phyloP scores from a whole-genome alignment of 2,888 invertebrate genomes.

The Cremastinae sp. region DNA sequence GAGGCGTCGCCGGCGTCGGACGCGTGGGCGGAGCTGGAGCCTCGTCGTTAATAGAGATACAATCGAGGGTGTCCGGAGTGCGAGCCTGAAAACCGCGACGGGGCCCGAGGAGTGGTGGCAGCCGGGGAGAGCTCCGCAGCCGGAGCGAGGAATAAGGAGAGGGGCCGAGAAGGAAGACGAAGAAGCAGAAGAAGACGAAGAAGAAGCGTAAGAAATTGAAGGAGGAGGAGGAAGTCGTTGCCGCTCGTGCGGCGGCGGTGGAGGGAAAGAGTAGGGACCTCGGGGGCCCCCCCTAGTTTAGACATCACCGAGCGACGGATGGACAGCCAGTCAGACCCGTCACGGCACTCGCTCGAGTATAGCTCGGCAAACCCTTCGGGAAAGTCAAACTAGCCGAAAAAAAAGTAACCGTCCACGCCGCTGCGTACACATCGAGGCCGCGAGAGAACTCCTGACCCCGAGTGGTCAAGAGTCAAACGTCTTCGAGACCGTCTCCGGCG shows the following conservation, averaged over 20 bases:
- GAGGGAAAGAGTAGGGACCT: conserved; percentile 76
- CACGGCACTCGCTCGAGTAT: conserved; percentile 79
- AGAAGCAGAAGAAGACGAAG: conserved; percentile 59
- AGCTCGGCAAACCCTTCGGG: conserved; percentile 74
- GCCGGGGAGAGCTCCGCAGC: no score
- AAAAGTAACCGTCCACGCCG: conserved; percentile 1
- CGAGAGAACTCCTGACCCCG: conserved; percentile 1
- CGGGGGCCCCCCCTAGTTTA: conserved; percentile 77
- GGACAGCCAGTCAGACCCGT: conserved; percentile 80
- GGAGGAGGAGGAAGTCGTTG: conserved; percentile 63
- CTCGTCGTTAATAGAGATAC: conserved; percentile 80
- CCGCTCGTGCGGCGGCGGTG: conserved; percentile 45
- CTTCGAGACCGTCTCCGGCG: neutral
- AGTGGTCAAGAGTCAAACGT: conserved; percentile 17
- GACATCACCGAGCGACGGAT: conserved; percentile 81
- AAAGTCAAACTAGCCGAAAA: conserved; percentile 67
- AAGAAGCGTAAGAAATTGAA: conserved; percentile 71
- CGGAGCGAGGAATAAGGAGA: conserved; percentile 53
- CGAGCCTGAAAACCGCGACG: conserved; percentile 65
- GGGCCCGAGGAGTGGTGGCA: conserved; percentile 70
- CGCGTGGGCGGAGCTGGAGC: conserved; percentile 73
- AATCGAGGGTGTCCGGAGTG: conserved; percentile 80
- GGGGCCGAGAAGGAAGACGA: conserved; percentile 64
- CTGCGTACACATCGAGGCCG: neutral
- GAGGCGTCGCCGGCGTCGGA: conserved; percentile 53